phyloP scores from a whole-genome alignment of 2,113 vertebrate genomes.

The Fulmarus glacialis region DNA sequence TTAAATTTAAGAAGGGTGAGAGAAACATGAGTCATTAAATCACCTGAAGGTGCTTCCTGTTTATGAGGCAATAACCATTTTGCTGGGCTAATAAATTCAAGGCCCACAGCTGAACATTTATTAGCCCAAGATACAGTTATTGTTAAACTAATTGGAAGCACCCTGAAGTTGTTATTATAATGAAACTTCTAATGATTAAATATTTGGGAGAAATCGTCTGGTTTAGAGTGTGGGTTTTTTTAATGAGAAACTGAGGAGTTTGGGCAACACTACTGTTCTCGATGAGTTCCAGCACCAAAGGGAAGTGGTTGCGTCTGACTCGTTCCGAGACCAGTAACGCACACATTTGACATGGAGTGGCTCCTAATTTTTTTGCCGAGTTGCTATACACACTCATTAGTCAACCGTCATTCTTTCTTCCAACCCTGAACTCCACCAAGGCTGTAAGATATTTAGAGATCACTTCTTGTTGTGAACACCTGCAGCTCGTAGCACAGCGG shows the following conservation, averaged over 20 bases:
- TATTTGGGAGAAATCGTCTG: slow-evolving; percentile 14
- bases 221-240: not conserved
- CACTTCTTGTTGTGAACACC: not conserved
- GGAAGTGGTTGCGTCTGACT: not conserved
- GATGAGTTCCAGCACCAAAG: not conserved
- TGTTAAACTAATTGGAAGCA: slow-evolving; percentile 43
- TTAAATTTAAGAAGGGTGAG: not conserved
- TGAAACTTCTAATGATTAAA: slow-evolving; percentile 44
- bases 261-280: not conserved
- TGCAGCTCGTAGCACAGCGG: fast-evolving
- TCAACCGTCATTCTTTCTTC: not conserved
- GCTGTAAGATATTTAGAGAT: no score
- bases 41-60: slow-evolving; percentile 17
- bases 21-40: slow-evolving; percentile 49
- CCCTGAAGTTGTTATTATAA: slow-evolving; percentile 43
- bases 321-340: fast-evolving
- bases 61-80: slow-evolving; percentile 40
- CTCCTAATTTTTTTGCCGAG: not conserved
- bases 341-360: fast-evolving
- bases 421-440: not conserved
- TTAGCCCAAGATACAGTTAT: slow-evolving; percentile 10
- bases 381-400: fast-evolving
- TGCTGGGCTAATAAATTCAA: slow-evolving; percentile 10
- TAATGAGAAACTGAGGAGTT: not conserved
- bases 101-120: not conserved